phyloP scores from a whole-genome alignment of 2,113 vertebrate genomes.

The Mobula birostris region DNA sequence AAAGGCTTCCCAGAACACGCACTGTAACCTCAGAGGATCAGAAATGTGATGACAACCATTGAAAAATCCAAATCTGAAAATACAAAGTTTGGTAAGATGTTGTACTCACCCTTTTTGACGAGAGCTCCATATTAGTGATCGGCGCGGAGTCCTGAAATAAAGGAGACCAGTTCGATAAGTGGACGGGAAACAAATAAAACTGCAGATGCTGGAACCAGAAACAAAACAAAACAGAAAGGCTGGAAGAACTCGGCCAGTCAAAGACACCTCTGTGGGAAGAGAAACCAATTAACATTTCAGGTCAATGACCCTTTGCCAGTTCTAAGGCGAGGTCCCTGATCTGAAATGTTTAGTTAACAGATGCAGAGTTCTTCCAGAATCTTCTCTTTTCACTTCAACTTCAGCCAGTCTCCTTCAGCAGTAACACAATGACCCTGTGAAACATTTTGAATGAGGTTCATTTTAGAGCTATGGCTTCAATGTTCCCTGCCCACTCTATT shows the following conservation, averaged over 20 bases:
- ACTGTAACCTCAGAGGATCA: not conserved
- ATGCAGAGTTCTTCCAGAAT: too few relatives aligned
- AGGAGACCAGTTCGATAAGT: not conserved
- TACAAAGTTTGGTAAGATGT: not conserved
- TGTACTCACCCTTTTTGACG: conserved; percentile 80
- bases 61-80: not conserved
- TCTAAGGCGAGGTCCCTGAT: too few relatives aligned
- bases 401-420: too few relatives aligned
- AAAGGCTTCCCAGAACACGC: not conserved
- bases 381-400: too few relatives aligned
- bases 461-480: not conserved
- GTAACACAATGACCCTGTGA: not conserved
- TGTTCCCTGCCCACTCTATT: not conserved
- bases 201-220: too few relatives aligned
- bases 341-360: too few relatives aligned
- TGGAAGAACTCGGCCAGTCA: too few relatives aligned
- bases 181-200: too few relatives aligned
- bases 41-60: not conserved
- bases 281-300: too few relatives aligned
- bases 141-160: conserved; percentile 69
- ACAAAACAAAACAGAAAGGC: too few relatives aligned
- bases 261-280: too few relatives aligned
- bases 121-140: conserved; percentile 84
- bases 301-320: too few relatives aligned
- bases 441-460: not conserved